Evolutionary conservation across 2,888 invertebrate species (phyloP), one percentile per base, ranked within the genome.

Genomic region (Malacosoma neustria): DNA sequence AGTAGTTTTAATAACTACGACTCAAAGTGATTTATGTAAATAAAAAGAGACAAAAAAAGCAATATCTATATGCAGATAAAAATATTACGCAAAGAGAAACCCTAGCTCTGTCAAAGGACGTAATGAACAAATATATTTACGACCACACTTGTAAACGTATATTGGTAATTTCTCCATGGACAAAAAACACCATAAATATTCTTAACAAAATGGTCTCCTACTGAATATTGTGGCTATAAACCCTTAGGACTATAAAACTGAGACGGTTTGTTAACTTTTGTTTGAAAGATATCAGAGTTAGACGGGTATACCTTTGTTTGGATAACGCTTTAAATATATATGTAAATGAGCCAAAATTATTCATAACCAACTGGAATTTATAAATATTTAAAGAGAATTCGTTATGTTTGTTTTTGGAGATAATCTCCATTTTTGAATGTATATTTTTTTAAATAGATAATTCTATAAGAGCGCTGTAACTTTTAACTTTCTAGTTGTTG

Each of bases 181-280:
- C 74, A 79, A 81, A 80, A 79, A 77, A 73, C 54, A 66, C 66
- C 80, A 77, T 82, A 82, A 82, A 82, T 82, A 76, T 76, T 70
- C 62, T 69, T 73, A 81, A 82, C 81, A 77, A 74, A 80, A 77
- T 72, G 70, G 67, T 22, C 69, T 76, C 77, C 82, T 82, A 81
- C 82, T 79, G 81, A 79, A 81, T 79, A 80, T 77, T 74, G 73
- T 63, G 64, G 71, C 67, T 68, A 75, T 81, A 80, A 81, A 82
- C 66, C 55, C 22, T 22, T 51, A 62, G 69, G 68, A 72, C 72
- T 72, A 79, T 81, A 80, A 80, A 81, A 65, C 72, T 72, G 75
- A 74, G 75, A 74, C 74, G 64, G 67, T 74, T 75, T 74, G 72
- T 77, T 72, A 72, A 71, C 67, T 77, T 75, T 77, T 75, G 79